phyloP scores from a whole-genome alignment of 2,888 invertebrate species.

The Balanococcus diminutus region DNA sequence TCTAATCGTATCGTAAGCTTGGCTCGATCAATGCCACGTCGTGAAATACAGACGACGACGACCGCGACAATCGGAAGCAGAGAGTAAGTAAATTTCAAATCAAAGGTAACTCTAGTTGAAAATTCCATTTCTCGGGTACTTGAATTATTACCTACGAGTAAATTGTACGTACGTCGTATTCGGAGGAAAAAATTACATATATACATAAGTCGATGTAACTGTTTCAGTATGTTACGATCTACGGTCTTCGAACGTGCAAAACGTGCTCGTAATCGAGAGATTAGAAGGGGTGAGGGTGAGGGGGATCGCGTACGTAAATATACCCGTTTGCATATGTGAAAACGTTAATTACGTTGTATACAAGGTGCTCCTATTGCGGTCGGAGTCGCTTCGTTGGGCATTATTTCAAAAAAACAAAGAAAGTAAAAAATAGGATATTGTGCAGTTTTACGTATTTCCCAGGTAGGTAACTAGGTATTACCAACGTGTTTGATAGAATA shows the following conservation, averaged over 20 bases:
- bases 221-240: neutral
- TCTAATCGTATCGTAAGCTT: too few species aligned
- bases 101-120: neutral
- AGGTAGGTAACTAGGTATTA: too few species aligned
- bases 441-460: neutral
- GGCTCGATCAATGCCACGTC: neutral
- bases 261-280: neutral
- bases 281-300: neutral
- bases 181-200: neutral
- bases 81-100: conserved; percentile 5
- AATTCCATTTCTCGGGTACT: neutral
- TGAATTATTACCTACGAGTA: neutral
- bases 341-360: conserved; percentile 6
- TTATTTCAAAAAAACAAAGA: neutral
- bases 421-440: neutral
- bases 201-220: neutral
- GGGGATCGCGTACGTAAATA: neutral
- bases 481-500: neutral
- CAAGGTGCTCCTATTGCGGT: neutral
- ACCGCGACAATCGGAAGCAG: neutral
- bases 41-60: neutral
- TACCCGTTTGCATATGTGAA: neutral
- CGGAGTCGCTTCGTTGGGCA: neutral
- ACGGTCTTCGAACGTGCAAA: neutral
- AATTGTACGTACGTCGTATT: neutral